These are phyloP conservation scores for Xyrauchen texanus DNA, from an alignment of 2,113 vertebrate species.

Conservation along the genomic window DNA sequence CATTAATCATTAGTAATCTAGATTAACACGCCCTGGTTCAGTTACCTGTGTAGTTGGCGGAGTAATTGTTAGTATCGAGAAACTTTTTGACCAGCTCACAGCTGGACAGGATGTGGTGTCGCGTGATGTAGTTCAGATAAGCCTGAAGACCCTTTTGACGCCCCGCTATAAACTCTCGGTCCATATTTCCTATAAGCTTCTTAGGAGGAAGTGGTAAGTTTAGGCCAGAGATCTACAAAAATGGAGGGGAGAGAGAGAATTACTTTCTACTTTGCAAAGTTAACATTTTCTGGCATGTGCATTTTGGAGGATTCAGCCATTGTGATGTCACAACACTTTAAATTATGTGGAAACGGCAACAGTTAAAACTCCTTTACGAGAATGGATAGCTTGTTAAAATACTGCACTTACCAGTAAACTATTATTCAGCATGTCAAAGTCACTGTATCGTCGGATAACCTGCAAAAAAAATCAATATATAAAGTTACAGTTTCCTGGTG, in stretches of 20 bases:
- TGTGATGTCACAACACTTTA: background rate
- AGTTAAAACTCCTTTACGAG: background rate
- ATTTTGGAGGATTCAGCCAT: conserved; percentile 56
- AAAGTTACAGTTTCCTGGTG: background rate
- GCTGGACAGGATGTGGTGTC: conserved; percentile 86
- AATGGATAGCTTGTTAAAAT: conserved; percentile 24
- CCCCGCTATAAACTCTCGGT: conserved; percentile 95
- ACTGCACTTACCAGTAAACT: conserved; percentile 86
- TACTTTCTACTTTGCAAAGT: background rate
- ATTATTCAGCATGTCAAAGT: conserved; percentile 94
- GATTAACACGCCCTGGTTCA: too few species aligned
- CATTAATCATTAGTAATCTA: too few species aligned
- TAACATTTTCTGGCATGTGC: too few species aligned
- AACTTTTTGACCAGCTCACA: conserved; percentile 92
- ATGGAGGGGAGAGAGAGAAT: background rate
- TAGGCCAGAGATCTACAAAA: conserved; percentile 84
- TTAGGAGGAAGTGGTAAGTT: conserved; percentile 94
- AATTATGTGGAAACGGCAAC: background rate
- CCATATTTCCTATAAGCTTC: conserved; percentile 97
- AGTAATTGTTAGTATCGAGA: conserved; percentile 93
- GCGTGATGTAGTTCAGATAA: conserved; percentile 91
- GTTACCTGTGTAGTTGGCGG: conserved; percentile 75
- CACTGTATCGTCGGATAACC: conserved; percentile 95
- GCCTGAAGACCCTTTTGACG: conserved; percentile 93
- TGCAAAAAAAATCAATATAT: conserved; percentile 65